Conservation (phyloP, 1,140 invertebrate genomes). For the Cydia splendana region DNA sequence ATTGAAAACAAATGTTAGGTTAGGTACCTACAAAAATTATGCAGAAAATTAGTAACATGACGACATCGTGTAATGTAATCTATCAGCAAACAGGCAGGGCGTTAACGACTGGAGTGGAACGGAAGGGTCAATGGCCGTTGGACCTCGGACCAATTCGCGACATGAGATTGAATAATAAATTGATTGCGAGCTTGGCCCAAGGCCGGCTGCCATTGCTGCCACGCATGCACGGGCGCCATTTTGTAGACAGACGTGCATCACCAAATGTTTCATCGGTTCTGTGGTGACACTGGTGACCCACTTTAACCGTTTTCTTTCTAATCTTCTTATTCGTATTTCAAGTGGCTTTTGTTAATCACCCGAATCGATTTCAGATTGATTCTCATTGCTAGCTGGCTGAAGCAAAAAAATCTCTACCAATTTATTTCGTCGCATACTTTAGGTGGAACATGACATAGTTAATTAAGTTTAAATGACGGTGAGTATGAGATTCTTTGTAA, state of each 20-base stretch:
- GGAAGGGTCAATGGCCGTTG: conserved; percentile 66
- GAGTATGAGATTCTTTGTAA: too few species aligned
- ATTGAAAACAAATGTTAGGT: conserved; percentile 8
- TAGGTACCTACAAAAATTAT: conserved; percentile 24
- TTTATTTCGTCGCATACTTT: too few species aligned
- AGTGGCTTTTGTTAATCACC: conserved; percentile 20
- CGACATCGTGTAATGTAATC: conserved; percentile 51
- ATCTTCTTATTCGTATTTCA: conserved; percentile 18
- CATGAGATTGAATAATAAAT: conserved; percentile 80
- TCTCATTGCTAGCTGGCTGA: too few species aligned
- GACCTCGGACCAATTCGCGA: conserved; percentile 79
- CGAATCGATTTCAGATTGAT: not conserved
- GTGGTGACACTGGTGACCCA: conserved; percentile 45
- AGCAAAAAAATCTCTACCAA: too few species aligned
- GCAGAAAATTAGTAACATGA: conserved; percentile 40
- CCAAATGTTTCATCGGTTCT: conserved; percentile 42
- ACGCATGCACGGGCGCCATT: conserved; percentile 60
- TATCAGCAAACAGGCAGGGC: conserved; percentile 47
- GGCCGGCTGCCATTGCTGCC: conserved; percentile 71
- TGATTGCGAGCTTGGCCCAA: conserved; percentile 74
- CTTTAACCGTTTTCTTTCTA: conserved; percentile 34
- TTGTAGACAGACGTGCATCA: conserved; percentile 60
- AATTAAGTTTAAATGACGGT: too few species aligned
- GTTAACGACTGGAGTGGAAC: conserved; percentile 59
- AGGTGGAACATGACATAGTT: too few species aligned